Conservation (phyloP, 2,888 invertebrate genomes). For the Agrochola lychnidis region DNA sequence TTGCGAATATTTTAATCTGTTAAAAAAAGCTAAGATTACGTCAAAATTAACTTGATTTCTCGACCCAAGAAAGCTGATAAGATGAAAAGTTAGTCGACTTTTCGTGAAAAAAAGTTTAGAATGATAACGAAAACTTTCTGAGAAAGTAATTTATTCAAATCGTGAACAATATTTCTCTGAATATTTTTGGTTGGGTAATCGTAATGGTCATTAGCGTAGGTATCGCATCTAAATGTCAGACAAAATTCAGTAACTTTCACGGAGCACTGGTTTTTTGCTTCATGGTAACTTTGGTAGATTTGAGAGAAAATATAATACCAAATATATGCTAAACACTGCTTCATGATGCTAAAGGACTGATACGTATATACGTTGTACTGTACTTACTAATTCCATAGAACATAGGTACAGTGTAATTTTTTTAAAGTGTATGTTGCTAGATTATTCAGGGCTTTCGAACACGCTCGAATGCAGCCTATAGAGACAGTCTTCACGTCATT, state of each 20-base stretch:
- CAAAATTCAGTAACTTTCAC: not conserved
- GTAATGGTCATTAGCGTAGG: slow-evolving; percentile 20
- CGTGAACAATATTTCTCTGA: slow-evolving; percentile 9
- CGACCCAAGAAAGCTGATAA: slow-evolving; percentile 5
- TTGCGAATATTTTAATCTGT: not conserved
- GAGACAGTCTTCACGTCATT: not conserved
- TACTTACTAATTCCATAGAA: not conserved
- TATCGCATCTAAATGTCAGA: not conserved
- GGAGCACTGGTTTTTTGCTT: too few relatives aligned
- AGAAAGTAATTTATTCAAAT: not conserved
- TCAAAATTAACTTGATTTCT: slow-evolving; percentile 7
- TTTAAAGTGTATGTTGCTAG: not conserved
- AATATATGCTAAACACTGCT: not conserved
- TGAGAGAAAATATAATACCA: not conserved
- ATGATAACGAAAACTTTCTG: slow-evolving; percentile 35
- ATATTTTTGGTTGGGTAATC: not conserved
- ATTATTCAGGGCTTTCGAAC: not conserved
- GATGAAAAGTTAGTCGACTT: slow-evolving; percentile 5
- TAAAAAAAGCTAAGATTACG: not conserved
- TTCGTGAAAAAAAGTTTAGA: slow-evolving; percentile 19
- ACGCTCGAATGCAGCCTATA: not conserved
- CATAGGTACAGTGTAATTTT: not conserved
- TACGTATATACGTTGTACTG: not conserved
- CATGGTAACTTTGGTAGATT: not conserved
- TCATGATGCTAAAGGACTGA: too few relatives aligned